Evolutionary conservation across 2,113 vertebrate species (phyloP), one percentile per base, ranked within the genome.

Genomic region (Pseudopipra pipra): DNA sequence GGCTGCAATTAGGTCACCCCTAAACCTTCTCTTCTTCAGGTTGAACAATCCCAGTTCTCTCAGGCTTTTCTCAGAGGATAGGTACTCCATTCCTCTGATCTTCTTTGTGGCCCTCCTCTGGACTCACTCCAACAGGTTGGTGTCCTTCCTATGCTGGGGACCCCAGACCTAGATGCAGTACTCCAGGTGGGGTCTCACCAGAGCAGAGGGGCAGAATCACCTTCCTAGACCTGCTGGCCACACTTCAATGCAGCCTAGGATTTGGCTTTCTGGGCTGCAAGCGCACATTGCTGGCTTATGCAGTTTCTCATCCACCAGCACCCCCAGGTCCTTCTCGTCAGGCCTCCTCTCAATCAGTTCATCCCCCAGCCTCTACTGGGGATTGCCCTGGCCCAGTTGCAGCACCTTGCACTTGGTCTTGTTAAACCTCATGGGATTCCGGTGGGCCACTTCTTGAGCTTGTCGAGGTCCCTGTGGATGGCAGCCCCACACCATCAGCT

Each of bases 271-370:
- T 55, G 78, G 46, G 62, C 54, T 54, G 33, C 3, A 16, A 46
- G 33, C 1, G 0, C 20, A 0, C 39, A 10, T 10, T 1, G n/a
- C n/a, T 9, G 25, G 30, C 14, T 41, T 17, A 11, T 11, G 5
- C 63, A 55, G 41, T 4, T 35, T 0, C 47, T 62, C n/a, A 9
- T 8, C 37, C 44, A 24, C 10, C 24, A 22, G 39, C 19, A 54
- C 3, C 20, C 3, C 9, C 15, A 46, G 28, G 39, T 10, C 28
- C 41, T 70, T 23, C 18, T 70, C 1, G 0, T 1, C 54, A 61
- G 23, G 8, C 20, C 28, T 75, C 8, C 46, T 54, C 24, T 59
- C 14, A 5, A 9, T 46, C 54, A 6, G 24, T 54, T 35, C 24
- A 21, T 31, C 9, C 4, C 31, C 46, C 46, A 68, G 39, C 16